A percentile compares a stretch with the other conserved stretches of the same genome.
Evolutionary conservation across 2,797 vertebrate species (phyloP).

Genomic region (Lutjanus campechanus): DNA sequence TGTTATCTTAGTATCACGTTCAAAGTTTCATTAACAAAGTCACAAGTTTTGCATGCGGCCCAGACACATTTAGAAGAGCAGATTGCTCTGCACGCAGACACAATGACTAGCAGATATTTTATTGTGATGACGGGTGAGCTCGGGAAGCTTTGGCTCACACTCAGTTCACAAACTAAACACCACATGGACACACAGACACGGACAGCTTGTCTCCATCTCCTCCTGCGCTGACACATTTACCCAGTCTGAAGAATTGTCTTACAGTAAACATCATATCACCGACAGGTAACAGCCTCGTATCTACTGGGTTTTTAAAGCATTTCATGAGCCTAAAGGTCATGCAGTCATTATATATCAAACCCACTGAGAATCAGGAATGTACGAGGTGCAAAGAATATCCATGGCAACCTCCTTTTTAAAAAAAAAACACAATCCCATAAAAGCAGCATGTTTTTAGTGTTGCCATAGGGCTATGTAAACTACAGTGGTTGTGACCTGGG

Average conservation of each 20-base stretch:
- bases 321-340: constrained; percentile 21
- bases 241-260: constrained; percentile 28
- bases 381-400: background rate
- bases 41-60: constrained; percentile 45
- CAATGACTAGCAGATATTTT: constrained; percentile 43
- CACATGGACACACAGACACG: constrained; percentile 43
- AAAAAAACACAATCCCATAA: background rate
- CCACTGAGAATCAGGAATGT: background rate
- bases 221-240: constrained; percentile 1
- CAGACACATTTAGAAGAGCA: constrained; percentile 56
- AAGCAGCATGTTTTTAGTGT: background rate
- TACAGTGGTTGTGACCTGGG: background rate
- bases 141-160: constrained; percentile 46
- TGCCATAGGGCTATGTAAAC: background rate
- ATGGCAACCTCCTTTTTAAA: background rate
- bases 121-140: constrained; percentile 39
- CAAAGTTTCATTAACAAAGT: constrained; percentile 41
- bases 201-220: constrained; percentile 40
- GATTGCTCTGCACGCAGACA: constrained; percentile 40
- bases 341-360: constrained; percentile 1
- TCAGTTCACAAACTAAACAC: constrained; percentile 48
- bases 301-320: background rate
- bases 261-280: constrained; percentile 28
- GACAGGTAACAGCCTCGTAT: background rate
- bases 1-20: constrained; percentile 15